These are phyloP conservation scores for Pentamera pediparva DNA, from an alignment of 53 echinoderm and acorn worm species.

Conservation along the genomic window DNA sequence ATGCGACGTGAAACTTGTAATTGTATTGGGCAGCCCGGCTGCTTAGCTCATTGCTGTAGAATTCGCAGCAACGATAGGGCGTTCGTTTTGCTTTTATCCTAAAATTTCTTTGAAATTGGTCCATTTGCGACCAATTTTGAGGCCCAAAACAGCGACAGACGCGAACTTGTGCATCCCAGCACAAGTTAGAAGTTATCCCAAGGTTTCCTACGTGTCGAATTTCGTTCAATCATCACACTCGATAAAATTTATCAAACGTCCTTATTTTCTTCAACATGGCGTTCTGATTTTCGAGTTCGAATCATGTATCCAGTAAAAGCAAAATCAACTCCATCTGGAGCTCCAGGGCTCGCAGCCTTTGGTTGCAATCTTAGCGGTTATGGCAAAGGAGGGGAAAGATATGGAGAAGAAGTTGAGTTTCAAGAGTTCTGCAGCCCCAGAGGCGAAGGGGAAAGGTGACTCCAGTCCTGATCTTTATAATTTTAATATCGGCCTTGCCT, in stretches of 20 bases:
- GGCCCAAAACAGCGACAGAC: background rate
- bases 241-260: background rate
- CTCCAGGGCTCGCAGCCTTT: background rate
- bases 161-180: slow-evolving; percentile 21
- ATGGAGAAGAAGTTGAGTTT: slow-evolving; percentile 28
- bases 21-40: no score
- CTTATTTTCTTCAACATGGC: slow-evolving; percentile 32
- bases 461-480: no score
- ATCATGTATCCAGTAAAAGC: slow-evolving; percentile 30
- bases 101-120: slow-evolving; percentile 30
- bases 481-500: no score
- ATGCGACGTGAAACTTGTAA: no score
- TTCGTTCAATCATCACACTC: background rate
- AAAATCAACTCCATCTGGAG: slow-evolving; percentile 32
- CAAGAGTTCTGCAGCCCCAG: slow-evolving; percentile 9
- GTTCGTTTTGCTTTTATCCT: no score
- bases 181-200: slow-evolving; percentile 16
- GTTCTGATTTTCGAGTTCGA: slow-evolving; percentile 27
- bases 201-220: background rate
- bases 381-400: slow-evolving; percentile 39
- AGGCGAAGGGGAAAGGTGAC: slow-evolving; percentile 35
- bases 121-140: slow-evolving; percentile 36
- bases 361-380: background rate
- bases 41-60: no score
- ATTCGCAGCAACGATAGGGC: no score